A percentile compares a stretch with the other conserved stretches of the same genome.
phyloP scores from a whole-genome alignment of 2,113 vertebrate species.

The Cololabis saira region DNA sequence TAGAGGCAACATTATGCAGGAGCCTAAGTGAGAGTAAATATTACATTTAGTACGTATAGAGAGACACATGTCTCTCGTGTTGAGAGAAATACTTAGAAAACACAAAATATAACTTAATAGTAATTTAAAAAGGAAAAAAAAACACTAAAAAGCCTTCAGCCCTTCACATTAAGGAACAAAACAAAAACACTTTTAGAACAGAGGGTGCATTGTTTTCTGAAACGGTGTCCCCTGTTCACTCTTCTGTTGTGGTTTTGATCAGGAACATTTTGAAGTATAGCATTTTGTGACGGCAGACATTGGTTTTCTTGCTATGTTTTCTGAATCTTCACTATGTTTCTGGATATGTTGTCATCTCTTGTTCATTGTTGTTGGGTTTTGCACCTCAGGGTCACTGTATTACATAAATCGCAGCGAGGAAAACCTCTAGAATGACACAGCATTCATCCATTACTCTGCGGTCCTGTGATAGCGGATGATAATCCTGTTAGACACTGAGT shows the following conservation, averaged over 20 bases:
- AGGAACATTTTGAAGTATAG: background rate
- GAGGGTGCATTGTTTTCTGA: too few species aligned
- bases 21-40: too few species aligned
- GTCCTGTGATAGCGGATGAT: background rate
- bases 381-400: background rate
- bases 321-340: background rate
- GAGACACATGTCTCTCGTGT: too few species aligned
- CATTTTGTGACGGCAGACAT: background rate
- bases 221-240: too few species aligned
- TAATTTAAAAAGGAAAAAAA: too few species aligned
- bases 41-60: too few species aligned
- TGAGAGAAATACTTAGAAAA: too few species aligned
- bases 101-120: too few species aligned
- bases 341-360: background rate
- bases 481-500: constrained; percentile 22
- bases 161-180: too few species aligned
- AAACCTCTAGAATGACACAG: background rate
- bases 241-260: background rate
- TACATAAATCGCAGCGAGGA: background rate
- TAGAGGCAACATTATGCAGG: too few species aligned
- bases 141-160: too few species aligned
- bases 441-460: constrained; percentile 7
- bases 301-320: constrained; percentile 2
- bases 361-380: background rate
- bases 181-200: too few species aligned